Evolutionary conservation across 2,888 invertebrate genomes (phyloP), one percentile per base, ranked within the genome.

Genomic region (Altica lythri): DNA sequence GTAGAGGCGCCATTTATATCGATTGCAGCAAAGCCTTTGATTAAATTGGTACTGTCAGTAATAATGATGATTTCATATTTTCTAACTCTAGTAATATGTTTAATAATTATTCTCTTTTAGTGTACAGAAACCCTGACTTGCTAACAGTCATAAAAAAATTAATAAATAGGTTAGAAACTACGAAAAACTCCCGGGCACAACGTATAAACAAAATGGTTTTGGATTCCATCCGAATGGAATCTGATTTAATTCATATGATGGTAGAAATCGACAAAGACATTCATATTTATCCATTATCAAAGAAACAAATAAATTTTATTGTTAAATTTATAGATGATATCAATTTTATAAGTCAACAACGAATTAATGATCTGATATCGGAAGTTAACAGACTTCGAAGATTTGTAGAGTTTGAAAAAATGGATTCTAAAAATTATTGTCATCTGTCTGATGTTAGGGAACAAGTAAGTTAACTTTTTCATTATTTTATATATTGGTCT

Each of bases 311-410:
- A 5, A 50, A 64, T n/a, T 66, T 68, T 29, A 56, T 71, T n/a
- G 43, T 65, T 1, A 13, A 32, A 2, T 53, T 55, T 16, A 30
- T 71, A 8, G 43, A 60, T 4, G 57, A 66, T 12, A 55, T 61
- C 9, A 45, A 66, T 30, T 62, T 63, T 12, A 63, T 73, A 27
- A 70, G 70, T 6, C 56, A 65, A 12, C 74, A 76, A 62, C 70
- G 72, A 59, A 63, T 68, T 10, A 53, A 62, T 4, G 75, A 76
- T 61, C 63, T 72, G 14, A 42, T 62, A 16, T 29, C 62, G n/a
- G 75, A 75, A 62, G 52, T 71, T 9, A 58, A 68, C 30, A 60
- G 74, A 19, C n/a, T n/a, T n/a, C n/a, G n/a, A n/a, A n/a, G n/a
- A n/a, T n/a, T n/a, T n/a, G n/a, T n/a, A n/a, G n/a, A n/a, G n/a